Evolutionary conservation across 1,140 invertebrate species (phyloP).

Genomic region (Cydia splendana): DNA sequence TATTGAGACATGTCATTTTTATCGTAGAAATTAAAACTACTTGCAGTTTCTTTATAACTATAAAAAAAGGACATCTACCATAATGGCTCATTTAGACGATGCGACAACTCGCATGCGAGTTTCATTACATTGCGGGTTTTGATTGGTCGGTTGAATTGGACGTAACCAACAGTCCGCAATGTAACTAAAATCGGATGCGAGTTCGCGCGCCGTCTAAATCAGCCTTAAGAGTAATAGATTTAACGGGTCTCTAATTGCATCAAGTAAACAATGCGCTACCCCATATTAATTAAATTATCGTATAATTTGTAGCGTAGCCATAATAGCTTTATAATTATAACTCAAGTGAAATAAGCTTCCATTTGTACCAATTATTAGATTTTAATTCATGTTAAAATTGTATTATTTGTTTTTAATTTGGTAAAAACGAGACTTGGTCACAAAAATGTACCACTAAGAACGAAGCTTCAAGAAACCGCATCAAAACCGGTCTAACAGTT

Average conservation of each 20-base stretch:
- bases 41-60: no score
- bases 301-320: conserved; percentile 23
- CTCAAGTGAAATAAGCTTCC: conserved; percentile 11
- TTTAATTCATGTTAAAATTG: conserved; percentile 22
- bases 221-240: neutral
- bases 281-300: neutral
- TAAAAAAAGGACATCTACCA: no score
- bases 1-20: neutral
- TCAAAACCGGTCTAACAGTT: neutral
- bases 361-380: conserved; percentile 29
- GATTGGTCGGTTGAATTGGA: no score
- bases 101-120: no score
- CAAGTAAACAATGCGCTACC: neutral
- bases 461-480: no score
- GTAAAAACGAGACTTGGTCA: neutral
- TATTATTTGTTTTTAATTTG: neutral
- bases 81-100: no score
- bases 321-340: conserved; percentile 27
- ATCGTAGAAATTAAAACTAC: neutral
- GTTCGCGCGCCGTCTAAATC: no score
- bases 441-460: no score
- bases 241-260: no score
- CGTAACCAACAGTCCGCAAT: no score
- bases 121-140: no score
- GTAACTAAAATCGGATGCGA: no score